A percentile compares a stretch with the other conserved stretches of the same genome.
Conservation (phyloP, 2,797 vertebrate species). For the Manis crassicaudata region DNA sequence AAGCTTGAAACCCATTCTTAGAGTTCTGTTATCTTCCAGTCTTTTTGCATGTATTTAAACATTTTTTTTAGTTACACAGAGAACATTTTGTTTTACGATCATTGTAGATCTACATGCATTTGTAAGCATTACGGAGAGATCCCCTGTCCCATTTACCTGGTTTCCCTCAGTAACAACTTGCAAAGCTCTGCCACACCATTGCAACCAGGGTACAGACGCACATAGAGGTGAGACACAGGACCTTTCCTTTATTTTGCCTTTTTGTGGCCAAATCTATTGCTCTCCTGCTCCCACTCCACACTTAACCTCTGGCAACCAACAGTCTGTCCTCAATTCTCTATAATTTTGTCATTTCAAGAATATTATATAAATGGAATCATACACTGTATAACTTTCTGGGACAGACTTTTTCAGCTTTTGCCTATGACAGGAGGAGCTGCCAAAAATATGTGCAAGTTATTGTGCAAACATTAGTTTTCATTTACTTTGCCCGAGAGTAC, state of each 20-base stretch:
- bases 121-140: neutral
- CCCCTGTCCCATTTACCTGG: neutral
- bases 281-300: too few relatives aligned
- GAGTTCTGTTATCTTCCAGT: neutral
- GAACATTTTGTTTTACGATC: neutral
- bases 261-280: too few relatives aligned
- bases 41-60: neutral
- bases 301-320: neutral
- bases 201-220: neutral
- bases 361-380: neutral
- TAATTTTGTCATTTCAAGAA: neutral
- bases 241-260: fast-evolving
- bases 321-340: neutral
- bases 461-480: neutral
- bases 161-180: neutral
- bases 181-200: neutral
- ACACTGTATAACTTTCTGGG: neutral
- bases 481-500: neutral
- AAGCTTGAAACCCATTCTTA: neutral
- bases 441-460: neutral
- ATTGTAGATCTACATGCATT: neutral
- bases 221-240: fast-evolving
- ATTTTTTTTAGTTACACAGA: neutral
- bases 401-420: neutral
- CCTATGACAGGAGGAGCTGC: neutral